phyloP scores from a whole-genome alignment of 2,797 vertebrate species.

The Acipenser transmontanus region DNA sequence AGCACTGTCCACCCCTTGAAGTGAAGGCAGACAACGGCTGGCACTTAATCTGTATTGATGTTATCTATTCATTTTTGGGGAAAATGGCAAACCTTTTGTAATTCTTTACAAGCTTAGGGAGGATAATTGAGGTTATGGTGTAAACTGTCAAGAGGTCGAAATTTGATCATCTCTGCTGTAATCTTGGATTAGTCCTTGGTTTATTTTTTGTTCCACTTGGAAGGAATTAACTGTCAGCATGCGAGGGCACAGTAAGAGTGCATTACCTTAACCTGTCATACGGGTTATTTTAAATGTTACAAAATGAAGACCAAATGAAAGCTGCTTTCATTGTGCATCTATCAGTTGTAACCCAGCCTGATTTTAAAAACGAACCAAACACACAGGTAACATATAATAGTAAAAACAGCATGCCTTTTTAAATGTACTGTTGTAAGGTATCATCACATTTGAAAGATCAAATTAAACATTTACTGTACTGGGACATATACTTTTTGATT shows the following conservation, averaged over 20 bases:
- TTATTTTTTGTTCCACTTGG: slow-evolving; percentile 21
- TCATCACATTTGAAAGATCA: too few species aligned
- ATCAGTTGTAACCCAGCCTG: too few species aligned
- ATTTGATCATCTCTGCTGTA: slow-evolving; percentile 34
- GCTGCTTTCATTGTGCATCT: too few species aligned
- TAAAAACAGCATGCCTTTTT: too few species aligned
- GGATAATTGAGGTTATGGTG: slow-evolving; percentile 36
- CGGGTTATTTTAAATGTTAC: too few species aligned
- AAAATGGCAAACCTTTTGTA: slow-evolving; percentile 30
- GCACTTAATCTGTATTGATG: slow-evolving; percentile 19
- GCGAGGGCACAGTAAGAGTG: neutral
- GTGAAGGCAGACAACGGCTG: slow-evolving; percentile 21
- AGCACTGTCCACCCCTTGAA: slow-evolving; percentile 23
- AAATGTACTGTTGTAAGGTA: too few species aligned
- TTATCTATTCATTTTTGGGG: slow-evolving; percentile 11
- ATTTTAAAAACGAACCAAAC: too few species aligned
- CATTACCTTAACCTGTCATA: too few species aligned
- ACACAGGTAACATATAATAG: too few species aligned
- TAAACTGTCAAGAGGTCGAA: slow-evolving; percentile 30
- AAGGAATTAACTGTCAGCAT: slow-evolving; percentile 27
- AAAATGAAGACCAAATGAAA: too few species aligned
- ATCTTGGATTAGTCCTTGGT: slow-evolving; percentile 42
- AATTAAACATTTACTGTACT: too few species aligned
- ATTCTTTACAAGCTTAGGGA: slow-evolving; percentile 37
- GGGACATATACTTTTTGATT: too few species aligned